A percentile compares a stretch with the other conserved stretches of the same genome.
Conservation (phyloP, 2,888 invertebrate genomes). For the Chrysodeixis includens region DNA sequence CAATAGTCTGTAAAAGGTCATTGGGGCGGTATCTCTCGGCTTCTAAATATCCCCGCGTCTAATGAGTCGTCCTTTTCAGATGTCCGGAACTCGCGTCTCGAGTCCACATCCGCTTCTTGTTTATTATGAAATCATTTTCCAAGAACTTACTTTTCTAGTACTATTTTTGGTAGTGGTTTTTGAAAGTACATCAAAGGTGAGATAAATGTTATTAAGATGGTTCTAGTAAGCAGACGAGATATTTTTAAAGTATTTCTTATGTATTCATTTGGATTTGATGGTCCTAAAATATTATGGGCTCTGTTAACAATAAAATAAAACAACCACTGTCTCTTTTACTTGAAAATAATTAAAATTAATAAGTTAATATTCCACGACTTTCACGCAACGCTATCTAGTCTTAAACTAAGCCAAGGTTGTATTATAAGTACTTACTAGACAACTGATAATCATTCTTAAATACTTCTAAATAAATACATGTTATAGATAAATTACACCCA, state of each 20-base stretch:
- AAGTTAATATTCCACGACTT: too few species aligned
- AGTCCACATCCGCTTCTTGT: constrained; percentile 66
- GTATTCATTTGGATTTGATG: too few species aligned
- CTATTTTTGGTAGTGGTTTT: constrained; percentile 42
- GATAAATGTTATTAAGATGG: not conserved
- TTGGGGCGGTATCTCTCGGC: constrained; percentile 66
- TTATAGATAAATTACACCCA: too few species aligned
- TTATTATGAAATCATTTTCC: constrained; percentile 67
- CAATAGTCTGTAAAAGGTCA: constrained; percentile 64
- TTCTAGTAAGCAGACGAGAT: not conserved
- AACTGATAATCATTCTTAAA: too few species aligned
- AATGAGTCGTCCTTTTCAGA: constrained; percentile 69
- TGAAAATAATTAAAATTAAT: too few species aligned
- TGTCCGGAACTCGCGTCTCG: constrained; percentile 65
- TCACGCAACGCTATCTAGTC: too few species aligned
- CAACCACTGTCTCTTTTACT: too few species aligned
- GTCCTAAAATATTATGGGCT: too few species aligned
- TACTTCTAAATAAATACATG: too few species aligned
- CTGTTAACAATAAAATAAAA: too few species aligned
- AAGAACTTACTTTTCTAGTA: constrained; percentile 58
- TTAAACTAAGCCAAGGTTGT: too few species aligned
- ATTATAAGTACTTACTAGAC: too few species aligned
- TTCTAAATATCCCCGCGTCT: constrained; percentile 63
- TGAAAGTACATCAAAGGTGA: constrained; percentile 48
- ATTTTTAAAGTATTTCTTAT: not conserved